Conservation (phyloP, 2,113 vertebrate genomes). For the Lepisosteus osseus region DNA sequence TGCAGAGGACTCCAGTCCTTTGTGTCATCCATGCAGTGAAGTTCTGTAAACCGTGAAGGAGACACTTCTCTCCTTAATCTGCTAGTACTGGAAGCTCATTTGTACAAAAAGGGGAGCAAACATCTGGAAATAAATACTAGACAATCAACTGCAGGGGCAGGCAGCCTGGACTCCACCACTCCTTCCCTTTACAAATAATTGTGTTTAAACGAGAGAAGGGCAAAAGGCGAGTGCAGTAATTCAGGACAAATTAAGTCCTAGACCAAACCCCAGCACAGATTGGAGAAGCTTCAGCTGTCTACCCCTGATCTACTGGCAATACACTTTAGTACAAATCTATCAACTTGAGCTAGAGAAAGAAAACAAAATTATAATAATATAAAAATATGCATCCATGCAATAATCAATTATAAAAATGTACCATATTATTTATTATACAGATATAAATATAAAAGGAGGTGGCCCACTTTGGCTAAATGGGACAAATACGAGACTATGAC, state of each 20-base stretch:
- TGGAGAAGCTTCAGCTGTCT: neutral
- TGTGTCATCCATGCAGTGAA: constrained; percentile 3
- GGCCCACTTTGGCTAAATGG: neutral
- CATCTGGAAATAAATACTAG: neutral
- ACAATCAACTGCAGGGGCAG: constrained; percentile 12
- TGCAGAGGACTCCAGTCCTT: neutral
- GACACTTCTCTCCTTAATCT: neutral
- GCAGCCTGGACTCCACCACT: neutral
- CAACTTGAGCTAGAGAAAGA: constrained; percentile 5
- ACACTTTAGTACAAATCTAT: constrained; percentile 9
- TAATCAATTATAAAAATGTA: constrained; percentile 18
- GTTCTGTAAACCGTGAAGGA: neutral
- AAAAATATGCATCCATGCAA: constrained; percentile 26
- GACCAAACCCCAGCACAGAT: neutral
- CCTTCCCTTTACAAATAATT: neutral
- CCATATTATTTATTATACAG: neutral
- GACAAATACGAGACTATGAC: neutral
- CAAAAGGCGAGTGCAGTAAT: neutral
- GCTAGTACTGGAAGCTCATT: constrained; percentile 33
- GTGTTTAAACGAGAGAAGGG: neutral
- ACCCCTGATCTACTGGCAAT: neutral
- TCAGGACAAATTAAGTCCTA: neutral
- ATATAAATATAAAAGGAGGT: neutral
- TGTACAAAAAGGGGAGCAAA: neutral
- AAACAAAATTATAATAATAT: constrained; percentile 7